Conservation (phyloP, 2,797 vertebrate genomes). For the Cynopterus sphinx region DNA sequence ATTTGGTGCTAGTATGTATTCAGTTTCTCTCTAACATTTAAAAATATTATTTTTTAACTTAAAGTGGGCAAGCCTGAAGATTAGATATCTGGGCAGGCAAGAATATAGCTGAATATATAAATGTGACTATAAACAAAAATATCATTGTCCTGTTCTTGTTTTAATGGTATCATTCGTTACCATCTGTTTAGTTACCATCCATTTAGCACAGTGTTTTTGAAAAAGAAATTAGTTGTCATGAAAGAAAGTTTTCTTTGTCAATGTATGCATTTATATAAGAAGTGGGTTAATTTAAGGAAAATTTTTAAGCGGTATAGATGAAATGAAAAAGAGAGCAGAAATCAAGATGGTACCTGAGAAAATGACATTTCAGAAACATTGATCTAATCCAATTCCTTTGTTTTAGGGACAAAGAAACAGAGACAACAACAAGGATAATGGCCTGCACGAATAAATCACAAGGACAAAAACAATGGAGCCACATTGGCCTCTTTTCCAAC, state of each 20-base stretch:
- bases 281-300: neutral
- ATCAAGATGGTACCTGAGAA: neutral
- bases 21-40: neutral
- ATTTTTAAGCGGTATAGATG: neutral
- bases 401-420: neutral
- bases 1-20: neutral
- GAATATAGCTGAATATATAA: neutral
- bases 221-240: neutral
- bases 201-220: neutral
- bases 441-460: neutral
- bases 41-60: neutral
- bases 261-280: neutral
- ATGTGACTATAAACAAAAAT: neutral
- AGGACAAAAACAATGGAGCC: neutral
- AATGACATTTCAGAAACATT: neutral
- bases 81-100: neutral
- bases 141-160: neutral
- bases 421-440: neutral
- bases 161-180: neutral
- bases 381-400: neutral
- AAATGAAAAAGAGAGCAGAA: neutral
- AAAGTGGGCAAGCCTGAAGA: neutral
- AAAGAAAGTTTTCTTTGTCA: neutral
- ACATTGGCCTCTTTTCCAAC: neutral
- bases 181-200: neutral